A percentile compares a stretch with the other conserved stretches of the same genome.
Conservation (phyloP, 1,140 invertebrate genomes). For the Drosophila ogumai region DNA sequence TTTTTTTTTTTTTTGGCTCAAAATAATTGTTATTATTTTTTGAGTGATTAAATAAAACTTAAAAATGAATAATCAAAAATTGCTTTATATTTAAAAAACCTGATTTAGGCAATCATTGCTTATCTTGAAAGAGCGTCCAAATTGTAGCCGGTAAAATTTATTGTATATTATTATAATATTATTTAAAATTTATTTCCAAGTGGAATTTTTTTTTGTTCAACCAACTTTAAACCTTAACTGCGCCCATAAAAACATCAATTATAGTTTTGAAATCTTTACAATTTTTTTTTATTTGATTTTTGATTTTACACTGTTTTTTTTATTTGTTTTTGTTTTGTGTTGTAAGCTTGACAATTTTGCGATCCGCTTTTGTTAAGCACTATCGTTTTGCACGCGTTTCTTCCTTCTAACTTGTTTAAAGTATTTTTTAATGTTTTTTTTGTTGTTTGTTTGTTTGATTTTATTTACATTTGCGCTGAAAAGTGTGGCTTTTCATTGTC, state of each 20-base stretch:
- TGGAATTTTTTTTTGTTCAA: no score
- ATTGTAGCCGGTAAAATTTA: no score
- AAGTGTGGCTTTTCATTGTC: conserved; percentile 23
- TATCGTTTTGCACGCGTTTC: conserved; percentile 50
- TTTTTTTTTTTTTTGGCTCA: no score
- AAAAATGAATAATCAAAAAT: no score
- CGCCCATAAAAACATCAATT: neutral
- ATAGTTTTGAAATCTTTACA: conserved; percentile 60
- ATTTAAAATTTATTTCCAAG: no score
- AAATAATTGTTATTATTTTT: no score
- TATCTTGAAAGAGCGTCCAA: no score
- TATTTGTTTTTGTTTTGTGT: conserved; percentile 51
- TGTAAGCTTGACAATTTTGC: conserved; percentile 70
- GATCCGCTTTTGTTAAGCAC: conserved; percentile 45
- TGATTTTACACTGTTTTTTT: conserved; percentile 74
- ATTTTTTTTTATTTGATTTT: conserved; percentile 79
- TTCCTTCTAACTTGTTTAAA: conserved; percentile 58
- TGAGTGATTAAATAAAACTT: no score
- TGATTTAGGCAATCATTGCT: no score
- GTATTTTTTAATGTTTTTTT: conserved; percentile 55
- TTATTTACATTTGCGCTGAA: conserved; percentile 67
- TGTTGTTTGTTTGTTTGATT: conserved; percentile 28
- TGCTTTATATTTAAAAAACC: no score
- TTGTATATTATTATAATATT: no score
- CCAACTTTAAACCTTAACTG: neutral